These are phyloP conservation scores for Halcyon senegalensis DNA, from an alignment of 2,113 vertebrate genomes.

Conservation along the genomic window DNA sequence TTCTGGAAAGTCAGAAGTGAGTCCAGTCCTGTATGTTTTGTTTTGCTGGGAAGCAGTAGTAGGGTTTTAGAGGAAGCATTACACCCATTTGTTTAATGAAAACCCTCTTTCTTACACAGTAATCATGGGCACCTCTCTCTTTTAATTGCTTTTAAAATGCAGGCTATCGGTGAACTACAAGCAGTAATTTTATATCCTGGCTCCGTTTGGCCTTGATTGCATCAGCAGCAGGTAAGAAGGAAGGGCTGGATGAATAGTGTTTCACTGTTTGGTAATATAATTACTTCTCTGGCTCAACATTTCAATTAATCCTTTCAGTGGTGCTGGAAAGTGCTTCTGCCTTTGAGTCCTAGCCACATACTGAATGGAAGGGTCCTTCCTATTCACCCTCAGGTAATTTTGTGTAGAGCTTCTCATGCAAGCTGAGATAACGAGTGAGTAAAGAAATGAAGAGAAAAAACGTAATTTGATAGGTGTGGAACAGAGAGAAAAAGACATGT, in stretches of 20 bases:
- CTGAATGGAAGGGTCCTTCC: background rate
- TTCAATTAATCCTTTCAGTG: slow-evolving; percentile 69
- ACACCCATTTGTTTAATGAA: slow-evolving; percentile 45
- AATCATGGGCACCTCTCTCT: slow-evolving; percentile 20
- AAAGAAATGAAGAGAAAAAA: background rate
- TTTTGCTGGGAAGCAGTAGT: slow-evolving; percentile 30
- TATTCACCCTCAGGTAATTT: background rate
- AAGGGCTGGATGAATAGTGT: slow-evolving; percentile 27
- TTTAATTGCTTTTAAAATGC: slow-evolving; percentile 58
- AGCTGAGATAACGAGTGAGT: background rate
- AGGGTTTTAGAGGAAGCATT: background rate
- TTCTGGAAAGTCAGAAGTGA: slow-evolving; percentile 16
- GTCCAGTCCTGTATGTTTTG: slow-evolving; percentile 13
- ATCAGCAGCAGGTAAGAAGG: slow-evolving; percentile 55
- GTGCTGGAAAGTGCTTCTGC: slow-evolving; percentile 29
- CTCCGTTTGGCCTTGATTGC: slow-evolving; percentile 26
- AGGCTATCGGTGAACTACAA: background rate
- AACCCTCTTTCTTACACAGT: slow-evolving; percentile 50
- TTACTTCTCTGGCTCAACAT: slow-evolving; percentile 40
- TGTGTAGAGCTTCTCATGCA: background rate
- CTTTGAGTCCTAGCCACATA: background rate
- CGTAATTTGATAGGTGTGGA: background rate
- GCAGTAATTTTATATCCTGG: slow-evolving; percentile 58
- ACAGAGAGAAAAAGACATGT: background rate
- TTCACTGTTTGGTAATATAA: slow-evolving; percentile 59